Conservation (phyloP, 1,140 invertebrate species). For the Dinoponera quadriceps region DNA sequence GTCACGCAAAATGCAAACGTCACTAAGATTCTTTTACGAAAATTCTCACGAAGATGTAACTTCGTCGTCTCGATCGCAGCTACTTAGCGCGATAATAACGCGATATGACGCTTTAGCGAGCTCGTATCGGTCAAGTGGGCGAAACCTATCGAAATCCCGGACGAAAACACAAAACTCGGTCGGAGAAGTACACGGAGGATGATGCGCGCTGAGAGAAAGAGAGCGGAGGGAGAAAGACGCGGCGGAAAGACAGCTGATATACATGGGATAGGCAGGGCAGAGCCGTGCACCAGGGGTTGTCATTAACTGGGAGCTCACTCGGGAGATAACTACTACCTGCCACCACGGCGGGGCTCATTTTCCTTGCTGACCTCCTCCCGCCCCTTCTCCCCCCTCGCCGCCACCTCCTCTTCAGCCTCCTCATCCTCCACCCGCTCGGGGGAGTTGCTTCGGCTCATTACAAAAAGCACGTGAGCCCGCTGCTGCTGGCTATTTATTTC, state of each 20-base stretch:
- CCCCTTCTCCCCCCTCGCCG: constrained; percentile 22
- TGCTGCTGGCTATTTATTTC: constrained; percentile 76
- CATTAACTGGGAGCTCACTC: constrained; percentile 85
- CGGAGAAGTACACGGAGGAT: constrained; percentile 11
- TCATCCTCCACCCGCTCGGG: constrained; percentile 55
- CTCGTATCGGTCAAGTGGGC: background rate
- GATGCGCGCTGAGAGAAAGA: no score
- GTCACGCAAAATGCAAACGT: no score
- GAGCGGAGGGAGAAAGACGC: constrained; percentile 6
- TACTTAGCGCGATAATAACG: no score
- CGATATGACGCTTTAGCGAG: no score
- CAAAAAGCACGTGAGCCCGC: constrained; percentile 79
- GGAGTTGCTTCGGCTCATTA: constrained; percentile 76
- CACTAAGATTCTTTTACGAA: no score
- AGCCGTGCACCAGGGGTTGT: constrained; percentile 81
- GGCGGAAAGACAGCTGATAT: constrained; percentile 73
- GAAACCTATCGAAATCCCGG: constrained; percentile 40
- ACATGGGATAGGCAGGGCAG: constrained; percentile 71
- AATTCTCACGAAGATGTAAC: no score
- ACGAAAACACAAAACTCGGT: constrained; percentile 32
- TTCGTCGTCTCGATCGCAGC: no score
- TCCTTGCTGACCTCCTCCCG: constrained; percentile 74
- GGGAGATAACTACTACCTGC: constrained; percentile 85
- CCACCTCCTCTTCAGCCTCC: constrained; percentile 6
- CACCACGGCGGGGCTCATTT: constrained; percentile 83